Evolutionary conservation across 2,797 vertebrate genomes (phyloP).

Genomic region (Podarcis siculus): DNA sequence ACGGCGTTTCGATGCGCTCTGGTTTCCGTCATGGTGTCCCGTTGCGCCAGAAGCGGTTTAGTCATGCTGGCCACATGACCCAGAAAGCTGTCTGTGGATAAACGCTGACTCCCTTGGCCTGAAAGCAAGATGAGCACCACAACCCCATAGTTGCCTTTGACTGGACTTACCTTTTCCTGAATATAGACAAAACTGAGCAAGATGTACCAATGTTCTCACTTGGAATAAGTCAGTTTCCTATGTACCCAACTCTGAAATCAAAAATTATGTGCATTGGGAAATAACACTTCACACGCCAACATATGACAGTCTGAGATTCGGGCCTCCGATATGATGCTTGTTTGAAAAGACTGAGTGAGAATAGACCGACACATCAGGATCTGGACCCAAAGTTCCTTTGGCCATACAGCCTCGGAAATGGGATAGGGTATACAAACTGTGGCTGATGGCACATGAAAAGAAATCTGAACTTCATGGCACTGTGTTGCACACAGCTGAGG

Average conservation of each 20-base stretch:
- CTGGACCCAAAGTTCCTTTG: background rate
- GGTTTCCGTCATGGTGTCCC: too few species aligned
- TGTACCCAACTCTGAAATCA: too few species aligned
- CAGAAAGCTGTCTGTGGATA: too few species aligned
- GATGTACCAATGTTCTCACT: too few species aligned
- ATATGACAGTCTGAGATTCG: background rate
- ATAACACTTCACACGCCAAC: background rate
- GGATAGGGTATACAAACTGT: background rate
- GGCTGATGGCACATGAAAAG: background rate
- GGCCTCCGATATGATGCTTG: background rate
- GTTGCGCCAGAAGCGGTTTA: too few species aligned
- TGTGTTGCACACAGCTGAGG: background rate
- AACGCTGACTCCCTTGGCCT: too few species aligned
- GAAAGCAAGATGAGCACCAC: too few species aligned
- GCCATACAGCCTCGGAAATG: background rate
- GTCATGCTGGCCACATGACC: too few species aligned
- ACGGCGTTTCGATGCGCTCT: fast-evolving
- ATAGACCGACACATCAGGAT: background rate
- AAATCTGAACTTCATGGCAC: background rate
- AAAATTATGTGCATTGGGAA: background rate
- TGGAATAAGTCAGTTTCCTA: too few species aligned
- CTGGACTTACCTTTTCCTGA: too few species aligned
- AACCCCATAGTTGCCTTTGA: too few species aligned
- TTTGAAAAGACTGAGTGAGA: background rate
- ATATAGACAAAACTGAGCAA: too few species aligned